These are phyloP conservation scores for Lampris incognitus DNA, from an alignment of 2,113 vertebrate genomes.

Conservation along the genomic window DNA sequence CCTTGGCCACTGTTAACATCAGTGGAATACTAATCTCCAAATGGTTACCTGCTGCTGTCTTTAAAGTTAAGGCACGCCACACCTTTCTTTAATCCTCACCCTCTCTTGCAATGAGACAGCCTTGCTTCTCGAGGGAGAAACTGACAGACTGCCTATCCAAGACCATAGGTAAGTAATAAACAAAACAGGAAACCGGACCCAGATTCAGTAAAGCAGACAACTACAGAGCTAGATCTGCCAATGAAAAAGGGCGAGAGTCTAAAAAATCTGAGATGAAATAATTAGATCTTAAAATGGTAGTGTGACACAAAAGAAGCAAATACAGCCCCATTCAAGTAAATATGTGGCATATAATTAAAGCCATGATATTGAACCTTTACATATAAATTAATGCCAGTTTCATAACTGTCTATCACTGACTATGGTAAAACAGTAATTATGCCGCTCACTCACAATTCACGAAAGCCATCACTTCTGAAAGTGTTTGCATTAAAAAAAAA, in stretches of 20 bases:
- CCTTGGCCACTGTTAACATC: conserved; percentile 54
- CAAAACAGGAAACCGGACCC: conserved; percentile 57
- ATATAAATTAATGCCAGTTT: too few species aligned
- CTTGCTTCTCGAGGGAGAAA: conserved; percentile 46
- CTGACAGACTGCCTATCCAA: conserved; percentile 64
- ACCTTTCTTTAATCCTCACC: conserved; percentile 7
- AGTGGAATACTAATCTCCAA: conserved; percentile 75
- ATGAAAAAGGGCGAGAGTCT: not conserved
- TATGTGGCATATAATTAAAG: too few species aligned
- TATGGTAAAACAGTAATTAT: too few species aligned
- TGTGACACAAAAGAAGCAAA: too few species aligned
- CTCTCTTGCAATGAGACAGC: conserved; percentile 49
- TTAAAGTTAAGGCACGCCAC: conserved; percentile 66
- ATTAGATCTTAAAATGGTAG: not conserved
- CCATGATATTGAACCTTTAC: too few species aligned
- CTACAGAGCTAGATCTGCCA: conserved; percentile 6
- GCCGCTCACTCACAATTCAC: too few species aligned
- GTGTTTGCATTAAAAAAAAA: too few species aligned
- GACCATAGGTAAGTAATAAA: conserved; percentile 54
- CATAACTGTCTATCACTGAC: too few species aligned
- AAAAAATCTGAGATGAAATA: not conserved
- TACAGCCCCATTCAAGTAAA: too few species aligned
- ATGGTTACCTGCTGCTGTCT: conserved; percentile 60
- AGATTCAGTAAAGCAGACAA: conserved; percentile 45
- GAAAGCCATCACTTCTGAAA: too few species aligned